Base-by-base conservation (phyloP, 2,888 invertebrate species). In the Caenorhabditis sinica region DNA sequence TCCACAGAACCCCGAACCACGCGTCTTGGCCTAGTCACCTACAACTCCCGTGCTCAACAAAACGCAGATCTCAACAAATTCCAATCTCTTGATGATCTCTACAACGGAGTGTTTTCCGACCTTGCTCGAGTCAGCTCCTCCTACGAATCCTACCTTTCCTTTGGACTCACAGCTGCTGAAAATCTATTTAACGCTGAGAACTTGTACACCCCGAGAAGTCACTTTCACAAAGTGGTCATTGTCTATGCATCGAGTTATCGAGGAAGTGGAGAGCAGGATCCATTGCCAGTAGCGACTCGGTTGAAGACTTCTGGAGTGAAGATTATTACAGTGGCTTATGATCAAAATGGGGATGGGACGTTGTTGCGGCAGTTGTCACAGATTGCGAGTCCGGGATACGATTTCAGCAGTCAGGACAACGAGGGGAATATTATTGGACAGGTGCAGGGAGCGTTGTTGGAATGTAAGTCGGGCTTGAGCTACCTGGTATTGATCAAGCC, bases 301-400 rank as follows among this genome's bases (percentile, higher is more conserved):
- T 40, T 86, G 45, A 86, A 75, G 28, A 30, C 68, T n/a, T 36
- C 33, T 40, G 86, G 83, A 28, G 69, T 72, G 28, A 51, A n/a
- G 15, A 74, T 86, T 36, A 40, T 71, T 23, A 83, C 83, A 0
- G 72, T 86, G 1, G 82, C 75, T 36, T 83, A 65, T 68, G 40
- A 58, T n/a, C 82, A 82, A 40, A 23, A 40, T 5, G 71, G 69
- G 6, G 69, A 74, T 45, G 66, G 53, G 13, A 1, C 20, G 13
- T 23, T 81, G 0, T 17, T 74, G 13, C n/a, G 3, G 5, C 13
- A 60, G 15, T 71, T 85, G 40, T 3, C 53, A 4, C 28, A 74
- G 3, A 36, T 85, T 17, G 69, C 85, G 1, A 58, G 65, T 20
- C 73, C 82, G 5, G 58, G 73, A 23, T 58, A 53, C 63, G 60